phyloP scores from a whole-genome alignment of 2,888 invertebrate species.

The Boloria euphrosyne region DNA sequence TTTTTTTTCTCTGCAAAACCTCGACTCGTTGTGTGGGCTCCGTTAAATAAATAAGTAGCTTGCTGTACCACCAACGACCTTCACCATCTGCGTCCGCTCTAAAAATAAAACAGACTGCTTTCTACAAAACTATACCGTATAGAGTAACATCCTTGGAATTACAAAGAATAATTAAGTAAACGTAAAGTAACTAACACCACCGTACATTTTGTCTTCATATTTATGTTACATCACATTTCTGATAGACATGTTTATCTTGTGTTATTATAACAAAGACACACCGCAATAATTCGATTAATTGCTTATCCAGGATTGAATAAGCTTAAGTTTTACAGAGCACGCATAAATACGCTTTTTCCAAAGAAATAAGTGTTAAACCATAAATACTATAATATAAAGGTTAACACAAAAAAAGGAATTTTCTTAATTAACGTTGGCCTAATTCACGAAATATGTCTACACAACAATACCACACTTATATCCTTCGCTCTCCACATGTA shows the following conservation, averaged over 20 bases:
- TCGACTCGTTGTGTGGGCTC: slow-evolving; percentile 56
- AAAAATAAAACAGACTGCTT: slow-evolving; percentile 59
- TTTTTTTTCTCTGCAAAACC: slow-evolving; percentile 50
- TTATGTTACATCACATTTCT: too few species aligned
- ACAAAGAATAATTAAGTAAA: slow-evolving; percentile 15
- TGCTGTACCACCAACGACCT: slow-evolving; percentile 65
- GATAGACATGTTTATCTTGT: too few species aligned
- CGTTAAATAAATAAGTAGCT: slow-evolving; percentile 72
- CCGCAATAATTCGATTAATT: too few species aligned
- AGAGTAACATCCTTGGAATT: slow-evolving; percentile 34
- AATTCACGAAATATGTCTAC: slow-evolving; percentile 9
- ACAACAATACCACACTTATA: slow-evolving; percentile 12
- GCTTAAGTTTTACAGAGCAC: background rate
- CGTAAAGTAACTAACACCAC: too few species aligned
- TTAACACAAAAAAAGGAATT: slow-evolving; percentile 7
- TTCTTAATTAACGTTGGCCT: slow-evolving; percentile 17
- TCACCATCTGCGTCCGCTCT: slow-evolving; percentile 70
- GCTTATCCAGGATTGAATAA: too few species aligned
- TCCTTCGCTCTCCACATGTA: background rate
- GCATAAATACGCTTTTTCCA: background rate
- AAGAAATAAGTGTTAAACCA: background rate
- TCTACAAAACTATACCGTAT: slow-evolving; percentile 34
- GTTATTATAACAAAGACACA: too few species aligned
- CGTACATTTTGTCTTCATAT: too few species aligned
- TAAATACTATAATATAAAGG: slow-evolving; percentile 6